Evolutionary conservation across 1,140 invertebrate genomes (phyloP).

Genomic region (Drosophila nikananu): DNA sequence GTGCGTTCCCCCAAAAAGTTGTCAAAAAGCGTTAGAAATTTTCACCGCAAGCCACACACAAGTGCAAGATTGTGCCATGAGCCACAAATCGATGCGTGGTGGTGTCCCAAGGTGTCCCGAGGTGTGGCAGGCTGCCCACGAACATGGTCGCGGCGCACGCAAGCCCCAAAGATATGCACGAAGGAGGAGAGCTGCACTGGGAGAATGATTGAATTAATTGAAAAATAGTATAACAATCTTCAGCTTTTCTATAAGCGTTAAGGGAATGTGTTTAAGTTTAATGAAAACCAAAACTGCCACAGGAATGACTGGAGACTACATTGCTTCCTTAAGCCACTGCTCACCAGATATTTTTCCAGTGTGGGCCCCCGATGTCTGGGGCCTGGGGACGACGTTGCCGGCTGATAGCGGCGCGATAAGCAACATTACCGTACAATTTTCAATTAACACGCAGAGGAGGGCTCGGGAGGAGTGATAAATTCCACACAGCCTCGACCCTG

Average conservation of each 20-base stretch:
- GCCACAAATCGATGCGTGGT: constrained; percentile 64
- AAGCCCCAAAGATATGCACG: constrained; percentile 43
- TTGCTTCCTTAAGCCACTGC: background rate
- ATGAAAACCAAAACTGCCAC: no score
- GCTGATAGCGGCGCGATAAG: constrained; percentile 74
- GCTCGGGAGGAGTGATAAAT: constrained; percentile 29
- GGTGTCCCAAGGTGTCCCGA: constrained; percentile 32
- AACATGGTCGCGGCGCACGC: constrained; percentile 59
- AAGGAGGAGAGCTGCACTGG: constrained; percentile 4
- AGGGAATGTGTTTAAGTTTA: no score
- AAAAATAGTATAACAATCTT: no score
- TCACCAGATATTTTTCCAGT: background rate
- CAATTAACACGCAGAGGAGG: constrained; percentile 76
- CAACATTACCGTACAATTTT: constrained; percentile 83
- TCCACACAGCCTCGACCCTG: constrained; percentile 54
- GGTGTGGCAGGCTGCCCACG: constrained; percentile 64
- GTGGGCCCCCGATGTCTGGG: constrained; percentile 5
- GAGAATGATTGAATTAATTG: background rate
- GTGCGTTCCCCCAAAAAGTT: constrained; percentile 80
- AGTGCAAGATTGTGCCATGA: background rate
- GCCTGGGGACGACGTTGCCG: constrained; percentile 20
- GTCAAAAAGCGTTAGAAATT: constrained; percentile 81
- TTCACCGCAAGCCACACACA: constrained; percentile 58
- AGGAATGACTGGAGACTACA: no score
- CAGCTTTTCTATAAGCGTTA: no score